Base-by-base conservation (phyloP, 2,888 invertebrate species). In the Caradrina clavipalpis region DNA sequence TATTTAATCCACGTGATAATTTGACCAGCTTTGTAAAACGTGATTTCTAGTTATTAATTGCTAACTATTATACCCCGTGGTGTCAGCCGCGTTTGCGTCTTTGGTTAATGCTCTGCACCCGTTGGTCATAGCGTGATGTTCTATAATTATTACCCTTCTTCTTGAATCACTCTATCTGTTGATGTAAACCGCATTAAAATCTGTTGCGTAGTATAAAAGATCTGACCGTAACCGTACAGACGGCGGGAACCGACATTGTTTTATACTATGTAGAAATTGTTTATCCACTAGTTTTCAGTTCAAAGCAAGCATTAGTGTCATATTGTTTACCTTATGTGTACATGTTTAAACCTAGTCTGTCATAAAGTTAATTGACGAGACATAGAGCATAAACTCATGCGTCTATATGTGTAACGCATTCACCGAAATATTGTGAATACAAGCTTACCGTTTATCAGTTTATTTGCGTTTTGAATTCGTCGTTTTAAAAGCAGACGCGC, bases 1-100 rank as follows among this genome's bases (percentile, higher is more conserved):
- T 74, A 49, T 73, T 57, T 42, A 74, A 49, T 22, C 45, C 50
- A 39, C 35, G 11, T 73, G 67, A 74, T 72, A 47, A 57, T 57
- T 45, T 31, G 13, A 35, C 39, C 55, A 55, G 22, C 22, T 22
- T 19, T n/a, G 11, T 53, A 39, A n/a, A 60, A 42, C 5, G 2
- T 35, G 39, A 49, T 73, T 62, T 11, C 1, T 1, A 39, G 47
- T 72, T 73, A 62, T 70, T 47, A 19, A 72, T 39, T n/a, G n/a
- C 19, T 31, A 39, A 21, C 31, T 26, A 26, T 3, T 26, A 26
- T 26, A 26, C 2, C 26, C 26, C 26, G 26, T 4, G 26, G 26
- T 26, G 26, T 26, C 26, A 26, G 2, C 26, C 26, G 26, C 26
- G 26, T 26, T 26, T 26, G 4, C 26, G 26, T 4, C 26, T n/a